Base-by-base conservation (phyloP, 2,888 invertebrate genomes). In the Vandiemenella viatica region DNA sequence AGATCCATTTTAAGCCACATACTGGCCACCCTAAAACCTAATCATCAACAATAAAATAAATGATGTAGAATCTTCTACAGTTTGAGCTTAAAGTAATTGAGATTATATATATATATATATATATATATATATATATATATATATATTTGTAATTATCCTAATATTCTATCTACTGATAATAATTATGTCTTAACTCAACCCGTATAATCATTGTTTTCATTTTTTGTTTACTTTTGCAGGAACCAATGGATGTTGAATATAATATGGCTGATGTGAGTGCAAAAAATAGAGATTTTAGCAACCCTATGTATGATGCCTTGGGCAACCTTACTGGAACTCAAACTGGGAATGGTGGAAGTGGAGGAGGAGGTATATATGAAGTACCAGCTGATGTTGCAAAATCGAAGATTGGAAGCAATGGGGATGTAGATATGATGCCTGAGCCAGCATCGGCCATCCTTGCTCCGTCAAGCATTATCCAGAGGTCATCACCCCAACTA, bases 291-390 rank as follows among this genome's bases (percentile, higher is more conserved):
- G 95, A 97, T 68, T 97, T 97, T 72, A 86, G 89, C 62, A 97
- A 97, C 71, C 96, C 96, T 43, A 93, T 96, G 87, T 97, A 96
- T 67, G 96, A 97, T 62, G 90, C 89, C 1, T 59, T 70, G 58
- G 67, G 70, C 54, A 63, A 57, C 49, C 61, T 59, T 19, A 43
- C 41, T 41, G 43, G 48, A 44, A 43, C 16, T 19, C 37, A 46
- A 20, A 46, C 43, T 2, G 47, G 47, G 19, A 44, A 41, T 21
- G 44, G 44, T 19, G 48, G 40, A 16, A 43, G 23, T 13, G 49
- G 44, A 16, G 45, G 50, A 4, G 48, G 40, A 59, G 83, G 83
- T 58, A 79, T 87, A 58, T 88, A 87, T 65, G 87, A 88, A 67
- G 82, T 87, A 56, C 85, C 87, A 38, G 79, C 80, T 48, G 86